Conservation (phyloP, 2,888 invertebrate species). For the Colostygia pectinataria region DNA sequence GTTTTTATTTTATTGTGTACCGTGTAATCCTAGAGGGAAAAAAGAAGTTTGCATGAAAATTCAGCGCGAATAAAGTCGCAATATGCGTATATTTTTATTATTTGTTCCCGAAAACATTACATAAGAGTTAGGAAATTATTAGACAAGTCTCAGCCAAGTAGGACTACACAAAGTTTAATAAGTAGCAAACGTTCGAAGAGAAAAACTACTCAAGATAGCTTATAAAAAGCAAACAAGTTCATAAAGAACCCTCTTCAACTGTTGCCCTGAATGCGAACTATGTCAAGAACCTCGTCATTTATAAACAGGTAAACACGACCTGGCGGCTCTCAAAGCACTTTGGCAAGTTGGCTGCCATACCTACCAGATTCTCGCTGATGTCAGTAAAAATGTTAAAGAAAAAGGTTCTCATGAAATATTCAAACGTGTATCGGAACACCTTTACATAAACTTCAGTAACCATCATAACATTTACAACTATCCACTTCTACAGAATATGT, state of each 20-base stretch:
- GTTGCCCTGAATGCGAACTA: conserved; percentile 31
- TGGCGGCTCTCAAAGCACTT: conserved; percentile 23
- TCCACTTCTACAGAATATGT: conserved; percentile 19
- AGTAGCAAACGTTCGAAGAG: neutral
- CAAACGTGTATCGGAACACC: conserved; percentile 31
- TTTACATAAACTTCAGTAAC: conserved; percentile 29
- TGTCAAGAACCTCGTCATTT: conserved; percentile 37
- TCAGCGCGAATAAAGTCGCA: too few relatives aligned
- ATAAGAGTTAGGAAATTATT: too few relatives aligned
- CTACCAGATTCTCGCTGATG: conserved; percentile 28
- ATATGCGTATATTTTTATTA: too few relatives aligned
- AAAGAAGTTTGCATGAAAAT: too few relatives aligned
- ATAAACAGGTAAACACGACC: conserved; percentile 35
- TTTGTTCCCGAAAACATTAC: too few relatives aligned
- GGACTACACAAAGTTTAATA: too few relatives aligned
- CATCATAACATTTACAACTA: conserved; percentile 31
- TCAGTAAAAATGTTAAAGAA: conserved; percentile 35
- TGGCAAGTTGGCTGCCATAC: conserved; percentile 29
- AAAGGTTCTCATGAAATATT: conserved; percentile 38
- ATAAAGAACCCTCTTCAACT: conserved; percentile 28
- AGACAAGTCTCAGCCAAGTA: too few relatives aligned
- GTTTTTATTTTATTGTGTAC: too few relatives aligned
- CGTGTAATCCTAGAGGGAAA: too few relatives aligned
- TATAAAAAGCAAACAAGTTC: conserved; percentile 22
- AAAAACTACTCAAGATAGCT: conserved; percentile 8